These are phyloP conservation scores for Bos indicus DNA, from an alignment of 2,113 vertebrate genomes.

Conservation along the genomic window DNA sequence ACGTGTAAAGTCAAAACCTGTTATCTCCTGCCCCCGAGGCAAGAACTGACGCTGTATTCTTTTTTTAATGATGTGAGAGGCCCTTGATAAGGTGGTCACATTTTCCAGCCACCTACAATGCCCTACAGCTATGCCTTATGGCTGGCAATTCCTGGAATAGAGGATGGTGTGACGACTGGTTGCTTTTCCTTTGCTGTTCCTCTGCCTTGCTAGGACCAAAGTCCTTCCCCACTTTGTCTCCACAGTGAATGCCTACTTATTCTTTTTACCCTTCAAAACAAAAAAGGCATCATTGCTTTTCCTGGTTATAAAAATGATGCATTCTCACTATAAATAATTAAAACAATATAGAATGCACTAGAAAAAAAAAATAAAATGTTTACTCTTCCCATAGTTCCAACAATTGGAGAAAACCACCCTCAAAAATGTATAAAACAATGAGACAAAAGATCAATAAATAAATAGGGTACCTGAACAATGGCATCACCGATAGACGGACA, in stretches of 20 bases:
- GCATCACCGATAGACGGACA: neutral
- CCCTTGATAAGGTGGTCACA: neutral
- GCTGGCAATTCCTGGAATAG: neutral
- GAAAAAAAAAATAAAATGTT: neutral
- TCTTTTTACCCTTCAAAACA: neutral
- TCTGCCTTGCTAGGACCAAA: neutral
- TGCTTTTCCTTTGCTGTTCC: neutral
- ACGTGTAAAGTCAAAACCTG: constrained; percentile 9
- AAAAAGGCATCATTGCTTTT: neutral
- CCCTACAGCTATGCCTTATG: neutral
- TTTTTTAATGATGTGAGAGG: neutral
- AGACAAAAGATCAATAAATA: neutral
- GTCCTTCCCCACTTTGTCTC: neutral
- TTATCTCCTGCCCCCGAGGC: neutral
- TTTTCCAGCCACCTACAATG: neutral
- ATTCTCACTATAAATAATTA: neutral
- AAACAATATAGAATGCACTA: neutral
- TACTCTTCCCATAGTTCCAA: neutral
- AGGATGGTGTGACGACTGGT: neutral
- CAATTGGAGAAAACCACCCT: neutral
- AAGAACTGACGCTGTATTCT: neutral
- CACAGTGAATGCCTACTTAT: neutral
- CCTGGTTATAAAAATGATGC: neutral
- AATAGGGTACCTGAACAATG: neutral
- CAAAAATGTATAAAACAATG: neutral